These are phyloP conservation scores for Pharmacophagus antenor DNA, from an alignment of 2,888 invertebrate species.

Conservation along the genomic window DNA sequence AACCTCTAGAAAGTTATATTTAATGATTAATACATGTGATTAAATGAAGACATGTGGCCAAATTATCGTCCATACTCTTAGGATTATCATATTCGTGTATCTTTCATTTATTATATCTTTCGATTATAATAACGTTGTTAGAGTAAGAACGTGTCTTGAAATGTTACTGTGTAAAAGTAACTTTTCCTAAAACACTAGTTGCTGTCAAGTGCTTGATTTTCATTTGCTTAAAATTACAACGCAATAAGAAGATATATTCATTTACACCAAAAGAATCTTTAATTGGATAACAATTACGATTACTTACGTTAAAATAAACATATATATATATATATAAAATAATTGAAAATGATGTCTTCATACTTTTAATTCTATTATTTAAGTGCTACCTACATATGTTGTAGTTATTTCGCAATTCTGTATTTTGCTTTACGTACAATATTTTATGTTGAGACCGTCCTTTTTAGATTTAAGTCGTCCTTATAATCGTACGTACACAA, in stretches of 20 bases:
- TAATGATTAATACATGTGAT: constrained; percentile 22
- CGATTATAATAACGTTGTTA: constrained; percentile 3
- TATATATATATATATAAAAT: too few species aligned
- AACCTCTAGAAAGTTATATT: constrained; percentile 11
- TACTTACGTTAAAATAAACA: too few species aligned
- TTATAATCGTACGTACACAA: constrained; percentile 13
- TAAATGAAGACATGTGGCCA: constrained; percentile 69
- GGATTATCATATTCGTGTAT: constrained; percentile 37
- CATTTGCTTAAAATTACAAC: constrained; percentile 5
- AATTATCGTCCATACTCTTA: constrained; percentile 72
- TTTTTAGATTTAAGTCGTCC: constrained; percentile 49
- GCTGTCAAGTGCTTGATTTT: background rate
- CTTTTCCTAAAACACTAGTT: constrained; percentile 16
- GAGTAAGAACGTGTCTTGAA: constrained; percentile 18
- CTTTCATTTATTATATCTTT: constrained; percentile 32
- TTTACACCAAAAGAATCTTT: background rate
- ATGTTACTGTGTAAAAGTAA: constrained; percentile 25
- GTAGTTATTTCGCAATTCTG: constrained; percentile 3
- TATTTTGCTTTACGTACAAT: constrained; percentile 32
- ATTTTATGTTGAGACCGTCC: constrained; percentile 64
- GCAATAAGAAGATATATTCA: background rate
- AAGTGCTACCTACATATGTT: constrained; percentile 28
- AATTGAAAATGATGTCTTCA: too few species aligned
- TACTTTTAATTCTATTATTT: background rate
- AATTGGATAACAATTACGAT: too few species aligned